Evolutionary conservation across 1,140 invertebrate species (phyloP).

Genomic region (Ectropis grisescens): DNA sequence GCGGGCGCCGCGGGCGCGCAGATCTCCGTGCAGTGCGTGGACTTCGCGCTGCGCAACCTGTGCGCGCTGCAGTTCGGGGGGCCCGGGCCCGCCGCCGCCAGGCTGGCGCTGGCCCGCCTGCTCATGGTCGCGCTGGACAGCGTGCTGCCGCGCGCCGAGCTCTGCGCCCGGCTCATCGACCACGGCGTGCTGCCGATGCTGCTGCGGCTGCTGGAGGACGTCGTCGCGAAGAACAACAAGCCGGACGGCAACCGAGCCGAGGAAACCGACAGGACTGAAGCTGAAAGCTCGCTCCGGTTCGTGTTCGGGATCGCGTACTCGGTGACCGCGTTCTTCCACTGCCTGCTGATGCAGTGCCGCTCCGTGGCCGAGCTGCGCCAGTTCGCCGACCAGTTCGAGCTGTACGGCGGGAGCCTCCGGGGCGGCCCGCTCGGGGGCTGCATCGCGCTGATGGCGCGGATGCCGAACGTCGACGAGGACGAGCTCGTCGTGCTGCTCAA

Average conservation of each 20-base stretch:
- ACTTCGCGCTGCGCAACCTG: constrained; percentile 73
- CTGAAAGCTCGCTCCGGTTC: constrained; percentile 70
- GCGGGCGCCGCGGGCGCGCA: constrained; percentile 66
- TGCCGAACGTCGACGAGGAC: constrained; percentile 54
- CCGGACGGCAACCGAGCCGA: constrained; percentile 20
- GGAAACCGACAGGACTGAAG: constrained; percentile 29
- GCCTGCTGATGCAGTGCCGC: constrained; percentile 71
- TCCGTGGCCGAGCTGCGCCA: constrained; percentile 70
- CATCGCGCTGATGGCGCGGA: constrained; percentile 69
- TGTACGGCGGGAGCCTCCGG: constrained; percentile 73
- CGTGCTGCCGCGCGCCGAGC: constrained; percentile 70
- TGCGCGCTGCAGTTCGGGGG: constrained; percentile 73
- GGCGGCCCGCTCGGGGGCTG: constrained; percentile 72
- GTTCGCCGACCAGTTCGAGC: constrained; percentile 73
- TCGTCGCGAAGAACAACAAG: constrained; percentile 51
- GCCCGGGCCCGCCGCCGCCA: constrained; percentile 35
- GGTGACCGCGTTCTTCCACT: constrained; percentile 73
- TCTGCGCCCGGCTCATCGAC: constrained; percentile 73
- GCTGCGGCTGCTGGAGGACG: constrained; percentile 72
- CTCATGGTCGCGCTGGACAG: constrained; percentile 73
- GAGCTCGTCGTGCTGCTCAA: constrained; percentile 59
- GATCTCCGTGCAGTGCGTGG: constrained; percentile 72
- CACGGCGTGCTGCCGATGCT: constrained; percentile 75
- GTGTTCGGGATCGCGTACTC: constrained; percentile 74
- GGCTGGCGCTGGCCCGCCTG: constrained; percentile 71